Base-by-base conservation (phyloP, 2,797 vertebrate species). In the Sarcoramphus papa region DNA sequence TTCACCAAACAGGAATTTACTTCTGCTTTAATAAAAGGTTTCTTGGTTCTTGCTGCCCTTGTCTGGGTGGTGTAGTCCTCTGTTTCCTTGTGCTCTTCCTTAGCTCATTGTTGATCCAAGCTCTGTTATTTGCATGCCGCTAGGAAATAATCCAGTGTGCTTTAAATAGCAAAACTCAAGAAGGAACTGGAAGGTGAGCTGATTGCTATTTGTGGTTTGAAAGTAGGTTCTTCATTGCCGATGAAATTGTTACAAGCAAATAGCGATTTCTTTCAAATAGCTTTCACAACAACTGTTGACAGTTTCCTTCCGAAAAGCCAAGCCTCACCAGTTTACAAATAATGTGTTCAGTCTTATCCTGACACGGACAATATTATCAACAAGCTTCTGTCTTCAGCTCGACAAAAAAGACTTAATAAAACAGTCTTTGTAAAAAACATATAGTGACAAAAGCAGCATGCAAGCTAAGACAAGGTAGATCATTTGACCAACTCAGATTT, bases 231-330 rank as follows among this genome's bases (percentile, higher is more conserved):
- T 85, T 90, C 27, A 11, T 17, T 67, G 45, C 37, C 0, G 2
- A 25, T 27, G 1, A 78, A 88, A 81, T 48, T 53, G 60, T 72
- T 70, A 56, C 8, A 79, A 64, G 48, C 53, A 91, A 93, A 92
- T 35, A 91, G 30, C 1, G 1, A 35, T 53, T 76, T 91, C 68
- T 85, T 78, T 77, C 68, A 51, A 84, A 72, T 31, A 80, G 40
- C 14, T 91, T 90, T 90, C 53, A 35, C 30, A 75, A 56, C 56
- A 87, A 31, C 51, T 72, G 74, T 40, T 85, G 81, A 94, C 27
- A 72, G 17, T 41, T 90, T 88, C 68, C 60, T 70, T 83, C 68
- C 92, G 82, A 92, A 91, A 94, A 92, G 37, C 81, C 60, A 90
- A 80, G 41, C 41, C 64, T 94, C 45, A 63, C 10, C 0, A 3